Evolutionary conservation across 2,113 vertebrate genomes (phyloP).

Genomic region (Herpailurus yagouaroundi): DNA sequence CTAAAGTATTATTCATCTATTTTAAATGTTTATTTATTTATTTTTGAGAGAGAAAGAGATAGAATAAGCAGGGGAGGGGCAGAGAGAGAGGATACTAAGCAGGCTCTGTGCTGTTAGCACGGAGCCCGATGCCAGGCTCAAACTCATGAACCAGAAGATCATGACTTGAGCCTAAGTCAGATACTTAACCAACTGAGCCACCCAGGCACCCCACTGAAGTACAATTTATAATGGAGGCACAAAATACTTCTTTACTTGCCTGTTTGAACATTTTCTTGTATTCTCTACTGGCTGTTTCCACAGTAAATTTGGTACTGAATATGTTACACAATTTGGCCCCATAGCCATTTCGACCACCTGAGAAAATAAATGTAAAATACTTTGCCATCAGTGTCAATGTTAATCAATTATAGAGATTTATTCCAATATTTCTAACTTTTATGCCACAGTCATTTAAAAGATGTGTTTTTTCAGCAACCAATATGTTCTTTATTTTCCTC

Average conservation of each 20-base stretch:
- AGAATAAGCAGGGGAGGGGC: too few species aligned
- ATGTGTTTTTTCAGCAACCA: slow-evolving; percentile 17
- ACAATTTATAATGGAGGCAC: slow-evolving; percentile 31
- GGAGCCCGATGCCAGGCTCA: too few species aligned
- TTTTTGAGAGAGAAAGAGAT: too few species aligned
- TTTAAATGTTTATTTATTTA: too few species aligned
- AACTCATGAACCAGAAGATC: too few species aligned
- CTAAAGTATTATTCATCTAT: background rate
- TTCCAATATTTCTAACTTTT: slow-evolving; percentile 16
- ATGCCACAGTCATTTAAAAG: slow-evolving; percentile 24
- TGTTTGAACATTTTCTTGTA: slow-evolving; percentile 95
- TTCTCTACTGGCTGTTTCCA: slow-evolving; percentile 95
- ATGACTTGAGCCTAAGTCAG: too few species aligned
- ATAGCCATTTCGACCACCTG: slow-evolving; percentile 99
- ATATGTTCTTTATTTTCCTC: background rate
- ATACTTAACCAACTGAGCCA: too few species aligned
- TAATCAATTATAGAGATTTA: slow-evolving; percentile 33
- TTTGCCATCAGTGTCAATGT: background rate
- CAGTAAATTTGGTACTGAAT: slow-evolving; percentile 97
- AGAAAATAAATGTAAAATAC: slow-evolving; percentile 52
- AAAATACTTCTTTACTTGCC: slow-evolving; percentile 83
- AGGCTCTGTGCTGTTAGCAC: too few species aligned
- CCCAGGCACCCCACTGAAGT: background rate
- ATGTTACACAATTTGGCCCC: slow-evolving; percentile 99
- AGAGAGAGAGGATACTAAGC: too few species aligned